A percentile compares a stretch with the other conserved stretches of the same genome.
Evolutionary conservation across 2,888 invertebrate species (phyloP).

Genomic region (Noctua janthina): DNA sequence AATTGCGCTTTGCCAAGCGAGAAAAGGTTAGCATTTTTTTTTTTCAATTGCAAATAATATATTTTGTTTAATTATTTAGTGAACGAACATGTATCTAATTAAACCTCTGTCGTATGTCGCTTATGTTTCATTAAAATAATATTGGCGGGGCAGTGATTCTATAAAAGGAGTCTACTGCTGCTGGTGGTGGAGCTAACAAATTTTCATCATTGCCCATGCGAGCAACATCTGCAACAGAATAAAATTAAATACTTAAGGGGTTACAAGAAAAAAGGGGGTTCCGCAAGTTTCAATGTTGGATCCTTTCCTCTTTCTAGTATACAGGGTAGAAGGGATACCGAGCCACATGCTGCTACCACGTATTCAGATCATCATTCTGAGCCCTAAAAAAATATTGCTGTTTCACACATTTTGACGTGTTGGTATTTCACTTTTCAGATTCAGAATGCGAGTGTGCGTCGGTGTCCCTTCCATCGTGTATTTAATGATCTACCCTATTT

Average conservation of each 20-base stretch:
- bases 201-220: constrained; percentile 67
- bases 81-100: constrained; percentile 33
- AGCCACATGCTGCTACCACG: too few relatives aligned
- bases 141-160: constrained; percentile 23
- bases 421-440: too few relatives aligned
- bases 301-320: not conserved
- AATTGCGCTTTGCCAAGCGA: constrained; percentile 3
- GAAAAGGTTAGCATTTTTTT: not conserved
- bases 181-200: not conserved
- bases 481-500: not conserved
- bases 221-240: constrained; percentile 61
- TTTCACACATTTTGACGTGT: too few relatives aligned
- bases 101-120: constrained; percentile 78
- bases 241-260: not conserved
- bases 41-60: constrained; percentile 3
- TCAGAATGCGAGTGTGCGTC: not conserved
- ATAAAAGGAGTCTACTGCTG: not conserved
- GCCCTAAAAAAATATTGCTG: too few relatives aligned
- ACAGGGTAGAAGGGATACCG: too few relatives aligned
- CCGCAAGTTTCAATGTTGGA: not conserved
- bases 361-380: too few relatives aligned
- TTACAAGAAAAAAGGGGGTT: not conserved
- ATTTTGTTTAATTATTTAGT: constrained; percentile 24
- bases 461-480: not conserved
- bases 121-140: constrained; percentile 66